Evolutionary conservation across 2,113 vertebrate genomes (phyloP).

Genomic region (Variabilichromis moorii): DNA sequence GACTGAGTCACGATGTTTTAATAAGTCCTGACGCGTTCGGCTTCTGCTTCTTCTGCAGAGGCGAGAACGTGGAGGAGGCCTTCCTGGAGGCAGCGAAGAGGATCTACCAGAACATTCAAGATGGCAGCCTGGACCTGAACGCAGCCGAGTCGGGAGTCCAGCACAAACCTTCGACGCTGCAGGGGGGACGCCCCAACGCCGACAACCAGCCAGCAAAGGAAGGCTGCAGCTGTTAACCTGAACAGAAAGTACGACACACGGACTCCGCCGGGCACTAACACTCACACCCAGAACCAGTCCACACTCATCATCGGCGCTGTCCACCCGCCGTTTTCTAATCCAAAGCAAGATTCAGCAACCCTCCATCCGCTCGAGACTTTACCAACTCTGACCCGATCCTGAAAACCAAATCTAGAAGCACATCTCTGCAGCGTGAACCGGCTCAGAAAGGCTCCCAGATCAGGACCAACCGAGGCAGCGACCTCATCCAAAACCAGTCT

Average conservation of each 20-base stretch:
- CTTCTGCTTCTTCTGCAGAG: constrained; percentile 57
- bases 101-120: constrained; percentile 99
- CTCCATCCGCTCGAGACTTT: background rate
- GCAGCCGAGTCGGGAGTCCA: constrained; percentile 95
- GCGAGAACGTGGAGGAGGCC: constrained; percentile 95
- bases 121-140: constrained; percentile 96
- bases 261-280: background rate
- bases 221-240: constrained; percentile 90
- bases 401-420: background rate
- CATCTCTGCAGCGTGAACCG: background rate
- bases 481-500: background rate
- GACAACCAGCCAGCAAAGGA: constrained; percentile 92
- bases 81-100: constrained; percentile 98
- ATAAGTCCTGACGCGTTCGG: background rate
- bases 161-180: constrained; percentile 93
- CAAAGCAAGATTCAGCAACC: background rate
- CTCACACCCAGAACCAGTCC: background rate
- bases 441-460: background rate
- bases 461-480: background rate
- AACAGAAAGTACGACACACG: background rate
- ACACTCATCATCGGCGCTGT: background rate
- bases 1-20: background rate
- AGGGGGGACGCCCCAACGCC: constrained; percentile 86
- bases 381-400: background rate
- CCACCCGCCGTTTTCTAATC: background rate